These are phyloP conservation scores for Aphelenchoides besseyi DNA, from an alignment of 1,140 invertebrate genomes.

Conservation along the genomic window DNA sequence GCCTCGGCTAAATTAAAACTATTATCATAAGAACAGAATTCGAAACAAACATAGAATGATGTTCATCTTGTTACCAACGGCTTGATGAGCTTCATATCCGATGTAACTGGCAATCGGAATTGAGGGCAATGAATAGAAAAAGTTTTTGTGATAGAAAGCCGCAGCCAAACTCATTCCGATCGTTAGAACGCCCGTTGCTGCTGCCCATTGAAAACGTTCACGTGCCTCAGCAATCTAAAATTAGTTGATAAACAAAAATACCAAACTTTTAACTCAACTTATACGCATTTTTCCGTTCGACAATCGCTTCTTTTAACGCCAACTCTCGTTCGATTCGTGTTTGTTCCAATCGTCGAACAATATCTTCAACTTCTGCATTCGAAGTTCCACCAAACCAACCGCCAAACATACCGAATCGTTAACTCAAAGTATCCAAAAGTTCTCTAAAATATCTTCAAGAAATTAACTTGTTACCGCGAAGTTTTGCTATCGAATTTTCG, in stretches of 20 bases:
- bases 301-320: conserved; percentile 23
- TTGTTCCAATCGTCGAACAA: conserved; percentile 16
- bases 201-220: conserved; percentile 23
- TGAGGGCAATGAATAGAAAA: conserved; percentile 20
- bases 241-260: neutral
- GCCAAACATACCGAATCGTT: neutral
- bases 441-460: neutral
- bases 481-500: neutral
- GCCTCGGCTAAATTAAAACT: conserved; percentile 10
- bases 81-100: conserved; percentile 24
- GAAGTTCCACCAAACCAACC: neutral
- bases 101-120: conserved; percentile 14
- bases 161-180: neutral
- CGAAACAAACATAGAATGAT: conserved; percentile 15
- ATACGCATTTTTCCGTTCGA: conserved; percentile 29
- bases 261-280: conserved; percentile 16
- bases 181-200: conserved; percentile 11
- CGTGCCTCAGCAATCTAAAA: conserved; percentile 25
- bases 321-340: conserved; percentile 28
- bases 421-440: neutral
- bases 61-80: conserved; percentile 23
- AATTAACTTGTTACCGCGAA: neutral
- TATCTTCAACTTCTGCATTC: conserved; percentile 16
- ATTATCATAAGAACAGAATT: neutral
- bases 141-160: conserved; percentile 26